phyloP scores from a whole-genome alignment of 2,888 invertebrate species.

The Lypha dubia region DNA sequence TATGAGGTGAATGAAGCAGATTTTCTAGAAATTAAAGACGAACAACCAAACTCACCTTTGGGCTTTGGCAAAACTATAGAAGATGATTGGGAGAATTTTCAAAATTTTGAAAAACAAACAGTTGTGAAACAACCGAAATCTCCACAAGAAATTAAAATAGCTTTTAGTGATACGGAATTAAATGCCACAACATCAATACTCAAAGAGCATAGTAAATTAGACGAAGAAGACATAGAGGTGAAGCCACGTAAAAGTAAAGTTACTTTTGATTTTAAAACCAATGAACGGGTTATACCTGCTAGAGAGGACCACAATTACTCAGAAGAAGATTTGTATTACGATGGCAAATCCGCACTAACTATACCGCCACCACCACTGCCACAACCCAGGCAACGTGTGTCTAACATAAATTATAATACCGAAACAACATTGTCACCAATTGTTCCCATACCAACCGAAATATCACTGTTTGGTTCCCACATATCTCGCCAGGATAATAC shows the following conservation, averaged over 20 bases:
- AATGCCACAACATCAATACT: constrained; percentile 49
- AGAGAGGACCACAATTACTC: constrained; percentile 68
- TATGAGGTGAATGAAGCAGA: constrained; percentile 78
- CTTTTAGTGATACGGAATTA: constrained; percentile 37
- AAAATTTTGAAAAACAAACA: constrained; percentile 71
- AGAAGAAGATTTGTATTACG: constrained; percentile 55
- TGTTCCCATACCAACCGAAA: constrained; percentile 20
- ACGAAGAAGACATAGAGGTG: constrained; percentile 65
- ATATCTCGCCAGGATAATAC: constrained; percentile 74
- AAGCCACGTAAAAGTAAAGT: constrained; percentile 75
- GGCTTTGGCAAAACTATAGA: constrained; percentile 79
- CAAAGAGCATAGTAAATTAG: constrained; percentile 38
- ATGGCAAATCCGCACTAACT: constrained; percentile 58
- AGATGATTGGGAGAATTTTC: constrained; percentile 79
- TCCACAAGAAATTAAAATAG: constrained; percentile 43
- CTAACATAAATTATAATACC: constrained; percentile 64
- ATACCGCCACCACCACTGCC: constrained; percentile 56
- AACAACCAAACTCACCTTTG: constrained; percentile 55
- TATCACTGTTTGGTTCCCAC: constrained; percentile 77
- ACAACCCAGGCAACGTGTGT: constrained; percentile 74
- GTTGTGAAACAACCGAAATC: constrained; percentile 3
- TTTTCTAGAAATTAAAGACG: constrained; percentile 74
- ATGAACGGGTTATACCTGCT: constrained; percentile 73
- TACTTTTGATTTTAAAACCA: constrained; percentile 78
- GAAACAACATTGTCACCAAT: constrained; percentile 46